Conservation (phyloP, 2,797 vertebrate species). For the Moxostoma hubbsi region DNA sequence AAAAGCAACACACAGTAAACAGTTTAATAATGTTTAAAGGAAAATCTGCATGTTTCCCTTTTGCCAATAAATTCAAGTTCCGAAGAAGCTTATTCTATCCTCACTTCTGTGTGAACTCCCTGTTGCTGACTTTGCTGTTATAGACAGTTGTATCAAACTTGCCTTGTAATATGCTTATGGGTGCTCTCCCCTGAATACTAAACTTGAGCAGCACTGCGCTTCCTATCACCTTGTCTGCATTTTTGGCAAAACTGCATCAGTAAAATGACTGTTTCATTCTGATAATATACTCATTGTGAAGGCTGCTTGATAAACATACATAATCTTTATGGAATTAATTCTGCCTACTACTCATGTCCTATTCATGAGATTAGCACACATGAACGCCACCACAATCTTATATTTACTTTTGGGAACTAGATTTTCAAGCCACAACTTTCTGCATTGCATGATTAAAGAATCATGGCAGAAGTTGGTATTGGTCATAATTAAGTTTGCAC, state of each 20-base stretch:
- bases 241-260: background rate
- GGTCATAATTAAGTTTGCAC: too few relatives aligned
- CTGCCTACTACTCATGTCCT: background rate
- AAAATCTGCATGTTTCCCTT: background rate
- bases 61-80: slow-evolving; percentile 1
- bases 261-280: slow-evolving; percentile 9
- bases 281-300: slow-evolving; percentile 4
- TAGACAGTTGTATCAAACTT: slow-evolving; percentile 39
- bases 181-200: slow-evolving; percentile 14
- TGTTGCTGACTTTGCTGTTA: slow-evolving; percentile 21
- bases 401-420: background rate
- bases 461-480: too few relatives aligned
- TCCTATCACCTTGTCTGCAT: background rate
- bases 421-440: background rate
- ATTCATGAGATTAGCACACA: background rate
- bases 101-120: slow-evolving; percentile 20
- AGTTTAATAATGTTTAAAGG: slow-evolving; percentile 10
- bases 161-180: slow-evolving; percentile 21
- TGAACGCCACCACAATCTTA: background rate
- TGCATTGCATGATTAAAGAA: background rate
- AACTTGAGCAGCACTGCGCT: background rate
- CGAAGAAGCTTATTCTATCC: slow-evolving; percentile 25
- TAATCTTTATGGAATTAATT: background rate
- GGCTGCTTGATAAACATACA: background rate
- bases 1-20: background rate